Percentiles rank a stretch among this genome's conserved stretches.
These are phyloP conservation scores for Panurus biarmicus DNA, from an alignment of 2,113 vertebrate species.

Conservation along the genomic window DNA sequence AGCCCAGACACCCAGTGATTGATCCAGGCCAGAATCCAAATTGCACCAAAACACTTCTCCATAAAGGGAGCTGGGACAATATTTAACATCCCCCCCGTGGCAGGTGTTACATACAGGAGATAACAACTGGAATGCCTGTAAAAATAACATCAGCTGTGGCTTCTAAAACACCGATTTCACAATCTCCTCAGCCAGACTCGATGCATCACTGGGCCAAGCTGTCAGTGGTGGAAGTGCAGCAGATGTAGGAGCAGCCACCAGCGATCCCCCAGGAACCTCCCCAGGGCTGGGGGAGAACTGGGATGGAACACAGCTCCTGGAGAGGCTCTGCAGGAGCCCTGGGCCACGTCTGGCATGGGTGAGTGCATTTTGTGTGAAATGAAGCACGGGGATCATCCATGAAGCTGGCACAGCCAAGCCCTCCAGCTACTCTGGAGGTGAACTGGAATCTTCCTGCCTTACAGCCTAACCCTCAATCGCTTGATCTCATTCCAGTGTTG, in stretches of 20 bases:
- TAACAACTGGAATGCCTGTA: not conserved
- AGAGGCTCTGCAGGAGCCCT: not conserved
- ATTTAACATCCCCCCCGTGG: not conserved
- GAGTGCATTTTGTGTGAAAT: not conserved
- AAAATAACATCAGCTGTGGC: not conserved
- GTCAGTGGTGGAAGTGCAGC: not conserved
- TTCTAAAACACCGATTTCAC: not conserved
- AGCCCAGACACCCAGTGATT: too few species aligned
- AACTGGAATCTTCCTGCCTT: not conserved
- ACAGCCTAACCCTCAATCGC: not conserved
- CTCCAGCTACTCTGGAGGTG: not conserved
- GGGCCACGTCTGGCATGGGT: not conserved
- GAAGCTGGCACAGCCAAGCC: not conserved
- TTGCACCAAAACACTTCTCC: not conserved
- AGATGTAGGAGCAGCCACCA: not conserved
- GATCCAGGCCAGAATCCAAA: not conserved
- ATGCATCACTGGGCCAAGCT: not conserved
- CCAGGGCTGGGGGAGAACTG: not conserved
- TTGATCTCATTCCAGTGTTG: not conserved
- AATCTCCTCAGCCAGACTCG: not conserved
- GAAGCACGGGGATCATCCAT: not conserved
- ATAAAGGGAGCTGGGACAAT: not conserved
- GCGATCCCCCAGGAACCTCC: not conserved
- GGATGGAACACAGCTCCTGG: not conserved
- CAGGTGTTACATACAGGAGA: not conserved